Evolutionary conservation across 2,888 invertebrate genomes (phyloP), one percentile per base, ranked within the genome.

Genomic region (Drosophila anomelani): DNA sequence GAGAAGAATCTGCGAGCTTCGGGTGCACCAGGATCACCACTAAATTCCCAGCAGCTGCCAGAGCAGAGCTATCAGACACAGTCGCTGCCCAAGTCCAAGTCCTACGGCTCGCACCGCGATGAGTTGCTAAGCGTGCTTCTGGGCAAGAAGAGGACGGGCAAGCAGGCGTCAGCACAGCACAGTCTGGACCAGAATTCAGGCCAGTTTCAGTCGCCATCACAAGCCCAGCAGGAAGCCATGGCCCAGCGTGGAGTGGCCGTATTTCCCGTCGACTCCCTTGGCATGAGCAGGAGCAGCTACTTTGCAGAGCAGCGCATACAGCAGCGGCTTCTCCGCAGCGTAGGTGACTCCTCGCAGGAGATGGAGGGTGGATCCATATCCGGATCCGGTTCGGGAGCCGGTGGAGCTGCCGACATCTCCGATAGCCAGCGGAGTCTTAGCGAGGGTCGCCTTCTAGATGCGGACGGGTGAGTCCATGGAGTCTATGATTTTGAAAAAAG

Each of bases 341-440:
- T 90, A 7, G 90, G 89, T 13, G 91, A 91, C 57, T 90, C 91
- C 12, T 85, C 91, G n/a, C 91, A 90, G 75, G 90, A 91, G n/a
- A 71, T 91, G 46, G 84, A 61, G 13, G 39, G 57, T 15, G 59
- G 56, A 1, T 62, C 46, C 20, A 81, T 34, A 13, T 60, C 69
- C 77, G 66, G 70, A 79, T 43, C 63, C 71, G 77, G 38, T 13
- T 55, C 68, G 3, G 66, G 71, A 7, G 73, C 63, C 10, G 77
- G 75, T 61, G 80, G 80, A 36, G 43, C 69, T 20, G 53, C 61
- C 13, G 93, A 93, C 76, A 92, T 93, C 81, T 89, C 90, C 62
- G 93, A 92, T 75, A 92, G 91, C 83, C 92, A 93, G 78, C 91
- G 92, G 51, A 92, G 93, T 61, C 90, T 93, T 39, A 93, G 92